A percentile compares a stretch with the other conserved stretches of the same genome.
Conservation (phyloP, 2,888 invertebrate genomes). For the Erannis defoliaria region DNA sequence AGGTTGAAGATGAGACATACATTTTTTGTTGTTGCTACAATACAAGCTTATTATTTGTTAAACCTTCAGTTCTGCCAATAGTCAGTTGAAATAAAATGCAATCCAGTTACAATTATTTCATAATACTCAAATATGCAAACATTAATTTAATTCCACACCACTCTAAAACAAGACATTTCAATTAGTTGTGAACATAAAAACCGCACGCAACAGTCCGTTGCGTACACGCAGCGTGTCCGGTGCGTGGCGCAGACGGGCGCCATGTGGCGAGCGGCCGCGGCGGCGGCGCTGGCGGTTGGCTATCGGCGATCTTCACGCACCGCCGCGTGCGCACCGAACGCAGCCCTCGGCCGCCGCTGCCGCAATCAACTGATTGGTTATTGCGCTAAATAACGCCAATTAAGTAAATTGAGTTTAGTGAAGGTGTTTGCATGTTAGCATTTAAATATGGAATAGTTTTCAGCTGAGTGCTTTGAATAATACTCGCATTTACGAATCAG, state of each 20-base stretch:
- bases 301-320: slow-evolving; percentile 81
- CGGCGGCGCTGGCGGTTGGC: slow-evolving; percentile 59
- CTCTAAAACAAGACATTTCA: slow-evolving; percentile 39
- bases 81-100: no score
- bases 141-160: neutral
- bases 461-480: neutral
- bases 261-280: slow-evolving; percentile 63
- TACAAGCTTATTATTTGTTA: no score
- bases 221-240: slow-evolving; percentile 36
- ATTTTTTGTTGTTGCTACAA: no score
- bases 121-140: slow-evolving; percentile 1
- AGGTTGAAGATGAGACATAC: no score
- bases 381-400: slow-evolving; percentile 55
- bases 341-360: slow-evolving; percentile 52
- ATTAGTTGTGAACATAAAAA: slow-evolving; percentile 39
- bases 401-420: slow-evolving; percentile 41
- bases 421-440: slow-evolving; percentile 36
- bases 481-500: neutral
- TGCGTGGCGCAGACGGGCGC: slow-evolving; percentile 48
- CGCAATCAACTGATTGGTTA: slow-evolving; percentile 50
- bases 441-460: slow-evolving; percentile 23
- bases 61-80: no score
- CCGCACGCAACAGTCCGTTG: slow-evolving; percentile 43
- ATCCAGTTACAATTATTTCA: no score
- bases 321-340: slow-evolving; percentile 54